Conservation (phyloP, 2,888 invertebrate genomes). For the Caenorhabditis sp. region DNA sequence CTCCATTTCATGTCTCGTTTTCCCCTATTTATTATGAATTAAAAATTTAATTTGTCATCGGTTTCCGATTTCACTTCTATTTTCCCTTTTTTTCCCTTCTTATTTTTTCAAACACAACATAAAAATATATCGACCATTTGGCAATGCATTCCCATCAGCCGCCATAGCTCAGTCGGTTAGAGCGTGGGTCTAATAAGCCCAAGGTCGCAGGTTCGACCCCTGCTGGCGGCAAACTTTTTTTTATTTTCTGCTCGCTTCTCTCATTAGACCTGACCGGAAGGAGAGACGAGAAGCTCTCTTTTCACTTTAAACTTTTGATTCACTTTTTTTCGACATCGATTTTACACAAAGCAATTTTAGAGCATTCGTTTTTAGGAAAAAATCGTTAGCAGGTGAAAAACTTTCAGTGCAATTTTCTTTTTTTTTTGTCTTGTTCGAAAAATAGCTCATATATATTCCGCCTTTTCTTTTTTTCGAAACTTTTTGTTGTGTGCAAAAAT, state of each 20-base stretch:
- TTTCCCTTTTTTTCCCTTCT: not conserved
- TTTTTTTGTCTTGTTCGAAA: not conserved
- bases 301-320: not conserved
- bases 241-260: not conserved
- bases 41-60: not conserved
- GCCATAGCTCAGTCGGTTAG: slow-evolving; percentile 69
- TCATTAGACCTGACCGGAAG: no score
- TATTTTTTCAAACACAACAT: no score
- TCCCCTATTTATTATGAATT: not conserved
- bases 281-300: no score
- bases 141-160: no score
- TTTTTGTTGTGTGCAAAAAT: not conserved
- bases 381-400: no score
- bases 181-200: slow-evolving; percentile 70
- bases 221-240: slow-evolving; percentile 67
- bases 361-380: no score
- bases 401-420: not conserved
- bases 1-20: no score
- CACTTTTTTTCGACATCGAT: not conserved
- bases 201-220: slow-evolving; percentile 70
- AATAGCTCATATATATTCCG: no score
- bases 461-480: no score
- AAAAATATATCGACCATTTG: no score
- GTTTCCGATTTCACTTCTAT: no score
- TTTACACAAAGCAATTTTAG: not conserved